A percentile compares a stretch with the other conserved stretches of the same genome.
Conservation (phyloP, 2,797 vertebrate genomes). For the Linurgus olivaceus region DNA sequence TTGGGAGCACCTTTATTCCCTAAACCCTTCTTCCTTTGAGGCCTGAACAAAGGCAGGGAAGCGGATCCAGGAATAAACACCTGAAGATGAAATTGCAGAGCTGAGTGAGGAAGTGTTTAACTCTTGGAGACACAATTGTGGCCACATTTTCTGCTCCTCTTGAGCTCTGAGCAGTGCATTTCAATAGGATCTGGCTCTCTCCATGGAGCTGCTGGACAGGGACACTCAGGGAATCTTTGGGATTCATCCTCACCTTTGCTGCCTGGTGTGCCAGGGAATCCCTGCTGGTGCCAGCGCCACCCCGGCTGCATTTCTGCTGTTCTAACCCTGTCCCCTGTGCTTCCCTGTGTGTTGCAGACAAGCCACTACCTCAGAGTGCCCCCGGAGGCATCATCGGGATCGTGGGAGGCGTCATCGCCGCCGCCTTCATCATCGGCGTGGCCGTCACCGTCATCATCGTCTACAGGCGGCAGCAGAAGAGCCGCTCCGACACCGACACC, state of each 20-base stretch:
- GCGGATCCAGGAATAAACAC: background rate
- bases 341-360: slow-evolving; percentile 78
- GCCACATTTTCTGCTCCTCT: background rate
- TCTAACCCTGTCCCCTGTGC: background rate
- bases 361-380: slow-evolving; percentile 81
- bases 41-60: background rate
- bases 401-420: slow-evolving; percentile 81
- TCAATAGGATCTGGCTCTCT: background rate
- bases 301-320: background rate
- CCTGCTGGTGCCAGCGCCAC: background rate
- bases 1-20: background rate
- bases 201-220: background rate
- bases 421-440: slow-evolving; percentile 80
- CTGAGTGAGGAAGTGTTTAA: fast-evolving
- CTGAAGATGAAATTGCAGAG: background rate
- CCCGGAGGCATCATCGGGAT: slow-evolving; percentile 83
- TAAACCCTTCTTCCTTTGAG: background rate
- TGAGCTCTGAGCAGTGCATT: background rate
- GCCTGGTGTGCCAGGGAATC: too few relatives aligned
- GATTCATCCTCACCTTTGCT: background rate
- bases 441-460: slow-evolving; percentile 83
- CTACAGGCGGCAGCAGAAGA: slow-evolving; percentile 84
- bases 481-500: slow-evolving; percentile 73
- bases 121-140: background rate
- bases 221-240: fast-evolving